Evolutionary conservation across 2,113 vertebrate genomes (phyloP), one percentile per base, ranked within the genome.

Genomic region (Sclerurus mexicanus): DNA sequence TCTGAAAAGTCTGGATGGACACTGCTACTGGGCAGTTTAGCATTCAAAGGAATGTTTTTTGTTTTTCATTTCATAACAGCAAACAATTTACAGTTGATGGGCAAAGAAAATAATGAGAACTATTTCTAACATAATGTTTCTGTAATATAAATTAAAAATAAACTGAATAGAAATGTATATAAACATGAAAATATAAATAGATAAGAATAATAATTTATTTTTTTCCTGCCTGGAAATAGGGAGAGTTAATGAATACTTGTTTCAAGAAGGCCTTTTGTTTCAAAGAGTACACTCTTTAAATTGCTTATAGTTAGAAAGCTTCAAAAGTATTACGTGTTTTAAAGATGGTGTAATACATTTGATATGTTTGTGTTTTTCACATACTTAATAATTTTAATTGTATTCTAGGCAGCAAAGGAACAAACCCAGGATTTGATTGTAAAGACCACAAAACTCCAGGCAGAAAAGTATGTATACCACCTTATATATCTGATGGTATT

Each of bases 371-470:
- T 76, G 5, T 6, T 83, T 91, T 72, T 87, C 27, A 20, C 13
- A 7, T 86, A 16, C 15, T 84, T 94, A 80, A 89, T 8, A 2
- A 62, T 79, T 85, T 39, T 82, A 24, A 87, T 95, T 94, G 16
- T 83, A 78, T 98, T 98, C 91, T 96, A 99, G 99, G 99, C 99
- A 87, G 98, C 99, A 67, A 99, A 99, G 95, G 99, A 99, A 39
- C 99, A 99, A 97, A 99, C 99, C 14, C 99, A 99, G 93, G 99
- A 99, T 98, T 97, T 99, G 94, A 99, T 99, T 73, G 98, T 99
- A 50, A 99, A 99, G 98, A 99, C 99, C 75, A 99, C 99, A 93
- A 99, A 99, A 94, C 99, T 99, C 72, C 99, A 99, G 94, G 98
- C 98, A 89, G 99, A 99, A 98, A 99, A 99, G 99, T 99, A 98